Conservation (phyloP, 2,113 vertebrate species). For the Cariama cristata region DNA sequence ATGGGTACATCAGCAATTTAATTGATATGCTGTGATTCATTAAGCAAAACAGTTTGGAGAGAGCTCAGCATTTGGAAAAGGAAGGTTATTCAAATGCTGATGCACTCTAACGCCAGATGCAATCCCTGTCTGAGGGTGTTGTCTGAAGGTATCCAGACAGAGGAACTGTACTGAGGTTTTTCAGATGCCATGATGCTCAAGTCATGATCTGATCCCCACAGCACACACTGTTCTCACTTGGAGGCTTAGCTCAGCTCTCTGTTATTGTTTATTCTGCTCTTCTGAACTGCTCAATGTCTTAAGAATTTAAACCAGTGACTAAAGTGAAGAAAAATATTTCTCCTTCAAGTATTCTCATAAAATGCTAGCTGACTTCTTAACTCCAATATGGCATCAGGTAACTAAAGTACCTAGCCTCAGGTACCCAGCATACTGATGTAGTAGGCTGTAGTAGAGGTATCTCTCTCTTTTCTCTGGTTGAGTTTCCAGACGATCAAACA, state of each 20-base stretch:
- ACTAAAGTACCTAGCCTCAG: background rate
- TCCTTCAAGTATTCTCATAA: background rate
- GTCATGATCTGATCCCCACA: background rate
- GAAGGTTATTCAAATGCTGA: background rate
- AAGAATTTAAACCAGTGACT: background rate
- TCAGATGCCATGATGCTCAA: background rate
- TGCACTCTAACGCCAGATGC: background rate
- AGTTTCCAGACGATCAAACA: background rate
- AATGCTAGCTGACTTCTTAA: background rate
- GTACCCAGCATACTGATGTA: background rate
- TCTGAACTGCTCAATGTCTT: background rate
- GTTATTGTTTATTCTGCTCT: background rate
- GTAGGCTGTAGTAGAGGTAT: background rate
- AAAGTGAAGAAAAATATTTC: background rate
- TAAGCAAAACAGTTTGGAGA: background rate
- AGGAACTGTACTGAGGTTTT: background rate
- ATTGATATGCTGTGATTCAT: background rate
- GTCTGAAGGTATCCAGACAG: background rate
- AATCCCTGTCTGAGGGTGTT: background rate
- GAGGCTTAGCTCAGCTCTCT: background rate
- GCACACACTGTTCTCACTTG: background rate
- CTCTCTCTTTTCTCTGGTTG: background rate
- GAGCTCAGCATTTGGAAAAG: background rate
- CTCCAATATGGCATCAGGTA: background rate
- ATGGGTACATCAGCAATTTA: background rate